These are phyloP conservation scores for Hylyphantes graminicola DNA, from an alignment of 1,140 invertebrate genomes.

Conservation along the genomic window DNA sequence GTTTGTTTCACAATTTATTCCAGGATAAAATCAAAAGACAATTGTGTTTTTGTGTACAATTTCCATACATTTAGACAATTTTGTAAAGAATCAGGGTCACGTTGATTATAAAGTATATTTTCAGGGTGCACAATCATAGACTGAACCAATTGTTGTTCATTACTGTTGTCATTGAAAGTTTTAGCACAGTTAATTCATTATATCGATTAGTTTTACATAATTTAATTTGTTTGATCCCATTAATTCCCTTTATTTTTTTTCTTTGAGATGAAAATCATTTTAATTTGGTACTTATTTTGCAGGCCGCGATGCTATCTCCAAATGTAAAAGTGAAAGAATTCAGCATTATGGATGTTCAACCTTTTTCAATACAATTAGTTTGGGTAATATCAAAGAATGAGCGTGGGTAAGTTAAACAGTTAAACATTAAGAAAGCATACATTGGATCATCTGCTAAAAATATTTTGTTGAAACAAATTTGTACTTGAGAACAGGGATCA, in stretches of 20 bases:
- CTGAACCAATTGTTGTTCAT: background rate
- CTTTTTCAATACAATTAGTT: constrained; percentile 77
- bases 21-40: too few species aligned
- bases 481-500: too few species aligned
- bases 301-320: constrained; percentile 94
- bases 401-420: constrained; percentile 33
- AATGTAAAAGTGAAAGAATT: constrained; percentile 96
- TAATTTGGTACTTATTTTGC: background rate
- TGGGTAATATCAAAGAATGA: constrained; percentile 81
- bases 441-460: too few species aligned
- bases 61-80: too few species aligned
- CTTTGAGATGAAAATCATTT: background rate
- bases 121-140: too few species aligned
- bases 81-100: too few species aligned
- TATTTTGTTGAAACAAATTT: too few species aligned
- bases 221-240: background rate
- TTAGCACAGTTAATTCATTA: background rate
- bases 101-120: too few species aligned
- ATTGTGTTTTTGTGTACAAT: too few species aligned
- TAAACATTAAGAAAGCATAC: too few species aligned
- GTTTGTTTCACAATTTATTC: too few species aligned
- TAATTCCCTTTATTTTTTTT: background rate
- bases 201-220: too few species aligned
- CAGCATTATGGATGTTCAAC: constrained; percentile 90
- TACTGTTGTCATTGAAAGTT: background rate